Conservation (phyloP, 2,797 vertebrate species). For the Moxostoma hubbsi region DNA sequence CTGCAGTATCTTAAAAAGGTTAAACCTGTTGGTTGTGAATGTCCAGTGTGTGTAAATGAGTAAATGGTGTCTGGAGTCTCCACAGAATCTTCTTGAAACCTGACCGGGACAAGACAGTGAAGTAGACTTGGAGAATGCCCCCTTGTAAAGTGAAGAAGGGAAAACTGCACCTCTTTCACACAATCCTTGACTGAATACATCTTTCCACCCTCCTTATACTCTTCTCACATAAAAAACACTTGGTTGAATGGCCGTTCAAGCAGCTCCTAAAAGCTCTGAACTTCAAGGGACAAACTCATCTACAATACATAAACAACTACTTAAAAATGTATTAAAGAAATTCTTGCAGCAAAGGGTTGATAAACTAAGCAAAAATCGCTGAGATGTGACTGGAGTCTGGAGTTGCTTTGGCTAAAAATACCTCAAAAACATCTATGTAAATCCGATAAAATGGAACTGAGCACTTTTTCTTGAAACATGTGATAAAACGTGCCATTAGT, state of each 20-base stretch:
- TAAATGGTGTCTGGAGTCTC: neutral
- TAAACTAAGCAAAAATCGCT: neutral
- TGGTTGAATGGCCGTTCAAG: constrained; percentile 55
- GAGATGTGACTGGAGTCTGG: too few relatives aligned
- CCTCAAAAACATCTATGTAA: too few relatives aligned
- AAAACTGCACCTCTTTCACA: constrained; percentile 46
- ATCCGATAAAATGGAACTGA: too few relatives aligned
- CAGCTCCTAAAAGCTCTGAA: constrained; percentile 35
- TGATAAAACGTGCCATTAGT: too few relatives aligned
- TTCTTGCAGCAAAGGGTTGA: neutral
- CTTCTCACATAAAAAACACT: constrained; percentile 41
- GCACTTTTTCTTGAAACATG: too few relatives aligned
- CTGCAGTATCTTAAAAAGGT: neutral
- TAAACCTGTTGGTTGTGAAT: neutral
- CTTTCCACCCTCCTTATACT: neutral
- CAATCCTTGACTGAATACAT: constrained; percentile 43
- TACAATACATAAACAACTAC: neutral
- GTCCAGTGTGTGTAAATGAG: neutral
- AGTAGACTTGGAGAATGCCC: neutral
- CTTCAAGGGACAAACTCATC: neutral
- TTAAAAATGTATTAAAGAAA: neutral
- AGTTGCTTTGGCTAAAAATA: too few relatives aligned
- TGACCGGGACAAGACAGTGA: neutral
- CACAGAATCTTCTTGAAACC: neutral
- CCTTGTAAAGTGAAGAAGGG: neutral